Base-by-base conservation (phyloP, 2,797 vertebrate genomes). In the Ceryle rudis region DNA sequence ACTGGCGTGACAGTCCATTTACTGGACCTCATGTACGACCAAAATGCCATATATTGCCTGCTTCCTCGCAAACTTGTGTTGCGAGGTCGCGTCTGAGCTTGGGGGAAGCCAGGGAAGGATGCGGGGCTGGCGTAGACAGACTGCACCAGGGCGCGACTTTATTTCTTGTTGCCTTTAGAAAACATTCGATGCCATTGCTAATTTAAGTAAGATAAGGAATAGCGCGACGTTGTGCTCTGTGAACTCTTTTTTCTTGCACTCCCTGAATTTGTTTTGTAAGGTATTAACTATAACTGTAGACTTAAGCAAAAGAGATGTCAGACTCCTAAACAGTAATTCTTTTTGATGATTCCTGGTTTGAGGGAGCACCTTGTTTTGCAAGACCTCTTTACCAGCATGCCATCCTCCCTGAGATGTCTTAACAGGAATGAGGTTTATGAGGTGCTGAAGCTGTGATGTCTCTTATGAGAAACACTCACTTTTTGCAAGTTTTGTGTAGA, bases 391-490 rank as follows among this genome's bases (percentile, higher is more conserved):
- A 72, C 58, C 75, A 64, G 35, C 71, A 79, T 57, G 29, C 51
- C 6, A 39, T 55, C 58, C 72, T 28, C 42, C 55, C 21, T 52
- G 55, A 81, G 55, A 62, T 26, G 51, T 73, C 60, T 55, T 55
- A 3, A 28, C 4, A 17, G 35, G 70, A 92, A 73, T 49, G 66
- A 72, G 77, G 72, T 73, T 96, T 96, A 52, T 75, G 93, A 84
- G 79, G 54, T 94, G 67, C 58, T 83, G 71, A 89, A 93, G n/a
- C 69, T 52, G 69, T 85, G 44, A 39, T 35, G 60, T 72, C 69
- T 95, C 85, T 81, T 62, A 20, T 11, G 69, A 91, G 86, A 96
- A 94, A 86, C 64, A 31, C 67, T 95, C 10, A n/a, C 89, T 93
- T 95, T 67, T 81, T 95, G 58, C 37, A 78, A 96, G 83, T 94